Conservation (phyloP, 2,888 invertebrate genomes). For the Emmelina monodactyla region DNA sequence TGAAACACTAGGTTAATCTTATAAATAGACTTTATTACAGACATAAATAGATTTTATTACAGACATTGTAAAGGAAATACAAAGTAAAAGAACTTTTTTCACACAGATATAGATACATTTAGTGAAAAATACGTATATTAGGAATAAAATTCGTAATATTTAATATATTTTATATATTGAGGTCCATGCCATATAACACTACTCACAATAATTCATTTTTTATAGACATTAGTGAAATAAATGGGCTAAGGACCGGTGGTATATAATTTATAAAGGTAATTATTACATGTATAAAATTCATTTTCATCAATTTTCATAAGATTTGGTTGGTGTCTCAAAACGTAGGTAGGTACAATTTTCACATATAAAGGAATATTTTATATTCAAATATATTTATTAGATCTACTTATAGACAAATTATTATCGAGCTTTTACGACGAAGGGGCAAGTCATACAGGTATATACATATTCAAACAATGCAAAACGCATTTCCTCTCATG, state of each 20-base stretch:
- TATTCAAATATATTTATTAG: too few species aligned
- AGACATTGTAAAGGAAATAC: conserved; percentile 60
- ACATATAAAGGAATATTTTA: too few species aligned
- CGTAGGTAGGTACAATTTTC: too few species aligned
- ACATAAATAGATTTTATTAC: conserved; percentile 58
- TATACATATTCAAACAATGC: too few species aligned
- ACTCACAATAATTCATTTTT: neutral
- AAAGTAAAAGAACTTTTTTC: conserved; percentile 43
- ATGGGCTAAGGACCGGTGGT: neutral
- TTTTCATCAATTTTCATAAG: too few species aligned
- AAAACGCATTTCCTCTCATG: too few species aligned
- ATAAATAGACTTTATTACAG: conserved; percentile 57
- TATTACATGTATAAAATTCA: too few species aligned
- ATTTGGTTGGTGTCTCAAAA: too few species aligned
- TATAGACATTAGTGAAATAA: neutral
- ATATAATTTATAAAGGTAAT: too few species aligned
- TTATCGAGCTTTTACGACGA: too few species aligned
- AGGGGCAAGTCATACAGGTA: too few species aligned
- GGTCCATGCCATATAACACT: conserved; percentile 7
- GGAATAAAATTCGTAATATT: conserved; percentile 46
- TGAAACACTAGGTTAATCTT: conserved; percentile 31
- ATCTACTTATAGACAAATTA: too few species aligned
- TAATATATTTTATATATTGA: conserved; percentile 9
- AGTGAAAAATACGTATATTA: conserved; percentile 53
- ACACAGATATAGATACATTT: conserved; percentile 45